Base-by-base conservation (phyloP, 2,888 invertebrate species). In the Hypomecis atomaria region DNA sequence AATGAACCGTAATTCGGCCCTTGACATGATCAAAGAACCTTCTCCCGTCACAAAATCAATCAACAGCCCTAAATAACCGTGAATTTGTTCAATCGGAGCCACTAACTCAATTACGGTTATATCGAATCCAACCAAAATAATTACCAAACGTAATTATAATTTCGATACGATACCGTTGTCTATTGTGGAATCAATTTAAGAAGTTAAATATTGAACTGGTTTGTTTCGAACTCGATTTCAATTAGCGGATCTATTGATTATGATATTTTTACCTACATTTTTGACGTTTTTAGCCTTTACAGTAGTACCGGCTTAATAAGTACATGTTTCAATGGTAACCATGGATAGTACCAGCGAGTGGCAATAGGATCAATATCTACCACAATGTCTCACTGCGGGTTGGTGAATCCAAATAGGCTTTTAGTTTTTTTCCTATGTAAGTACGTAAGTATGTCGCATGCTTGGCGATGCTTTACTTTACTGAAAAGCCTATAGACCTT, bases 141-240 rank as follows among this genome's bases (percentile, higher is more conserved):
- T 89, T 88, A 87, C 86, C 82, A 81, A 86, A 86, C 81, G 79
- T 85, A 86, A 91, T 91, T 91, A 90, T 85, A 81, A 76, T 86
- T 91, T 89, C 90, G 89, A 85, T 85, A 89, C 87, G 88, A 84
- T 74, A 77, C 81, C 74, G 72, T 67, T 63, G 67, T 65, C 73
- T 78, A 79, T 84, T 83, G 79, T 78, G 62, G 11, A 44, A 59
- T 59, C 49, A 49, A 48, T 58, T 47, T 42, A 23, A 48, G 48
- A 53, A 52, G 52, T 52, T 40, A 40, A 50, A 52, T 52, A 40
- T 52, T 52, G 40, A 40, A 33, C 40, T 33, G 40, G n/a, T 40
- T 42, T 40, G 40, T 52, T 52, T 52, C 6, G 9, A 38, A 37
- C 49, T 38, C 38, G 9, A 38, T 38, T 38, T 38, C 6, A 8